Evolutionary conservation across 1,140 invertebrate genomes (phyloP).

Genomic region (Drosophila kikkawai): DNA sequence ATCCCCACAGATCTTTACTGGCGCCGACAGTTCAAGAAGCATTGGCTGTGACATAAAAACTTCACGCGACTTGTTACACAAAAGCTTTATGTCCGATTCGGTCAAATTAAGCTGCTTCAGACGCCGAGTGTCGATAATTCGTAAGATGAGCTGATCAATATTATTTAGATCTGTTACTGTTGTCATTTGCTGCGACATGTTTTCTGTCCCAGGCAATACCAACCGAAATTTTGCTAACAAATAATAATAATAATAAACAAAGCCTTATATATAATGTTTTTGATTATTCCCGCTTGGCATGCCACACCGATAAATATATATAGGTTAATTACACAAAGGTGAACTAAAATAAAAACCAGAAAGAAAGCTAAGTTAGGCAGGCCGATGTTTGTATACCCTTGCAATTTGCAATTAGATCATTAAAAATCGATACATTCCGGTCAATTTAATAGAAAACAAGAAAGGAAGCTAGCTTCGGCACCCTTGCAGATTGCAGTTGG

Average conservation of each 20-base stretch:
- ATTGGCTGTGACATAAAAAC: slow-evolving; percentile 99
- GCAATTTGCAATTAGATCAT: too few species aligned
- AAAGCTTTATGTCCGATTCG: slow-evolving; percentile 13
- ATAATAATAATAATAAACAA: slow-evolving; percentile 3
- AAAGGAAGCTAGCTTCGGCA: too few species aligned
- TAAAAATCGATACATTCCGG: too few species aligned
- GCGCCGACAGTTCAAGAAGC: slow-evolving; percentile 87
- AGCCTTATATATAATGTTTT: neutral
- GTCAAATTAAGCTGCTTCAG: slow-evolving; percentile 25
- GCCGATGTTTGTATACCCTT: too few species aligned
- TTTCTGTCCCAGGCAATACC: neutral
- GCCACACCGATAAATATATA: neutral
- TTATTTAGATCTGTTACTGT: slow-evolving; percentile 6
- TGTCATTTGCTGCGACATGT: slow-evolving; percentile 19
- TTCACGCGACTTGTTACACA: slow-evolving; percentile 88
- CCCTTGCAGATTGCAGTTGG: too few species aligned
- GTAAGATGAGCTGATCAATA: slow-evolving; percentile 21
- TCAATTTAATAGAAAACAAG: too few species aligned
- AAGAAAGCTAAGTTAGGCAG: too few species aligned
- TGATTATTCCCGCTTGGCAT: neutral
- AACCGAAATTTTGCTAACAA: neutral
- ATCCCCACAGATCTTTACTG: slow-evolving; percentile 96
- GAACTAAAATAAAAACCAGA: too few species aligned
- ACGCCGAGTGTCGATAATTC: slow-evolving; percentile 20
- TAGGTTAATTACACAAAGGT: too few species aligned